A percentile compares a stretch with the other conserved stretches of the same genome.
Conservation (phyloP, 23 tunicate genomes). For the Trididemnum nubilum region DNA sequence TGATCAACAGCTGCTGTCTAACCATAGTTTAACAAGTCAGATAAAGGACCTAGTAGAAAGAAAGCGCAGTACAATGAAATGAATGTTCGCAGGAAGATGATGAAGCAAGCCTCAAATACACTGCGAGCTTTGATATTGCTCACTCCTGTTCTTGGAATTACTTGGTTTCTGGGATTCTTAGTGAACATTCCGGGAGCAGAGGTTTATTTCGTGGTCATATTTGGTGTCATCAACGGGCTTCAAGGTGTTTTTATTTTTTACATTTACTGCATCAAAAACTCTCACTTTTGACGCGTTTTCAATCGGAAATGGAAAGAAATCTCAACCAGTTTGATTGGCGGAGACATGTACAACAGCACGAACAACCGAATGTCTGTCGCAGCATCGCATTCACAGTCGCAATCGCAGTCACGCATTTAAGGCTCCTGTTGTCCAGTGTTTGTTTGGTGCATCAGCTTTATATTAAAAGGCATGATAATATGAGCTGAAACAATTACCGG, state of each 20-base stretch:
- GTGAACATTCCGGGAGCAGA: slow-evolving; percentile 67
- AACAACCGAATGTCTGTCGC: neutral
- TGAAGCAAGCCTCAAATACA: slow-evolving; percentile 20
- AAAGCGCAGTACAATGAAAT: neutral
- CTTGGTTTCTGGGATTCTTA: slow-evolving; percentile 67
- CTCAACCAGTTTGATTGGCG: neutral
- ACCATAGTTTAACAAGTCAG: neutral
- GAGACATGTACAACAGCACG: slow-evolving; percentile 5
- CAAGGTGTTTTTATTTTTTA: slow-evolving; percentile 67
- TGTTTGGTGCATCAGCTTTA: no score
- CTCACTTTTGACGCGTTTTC: slow-evolving; percentile 34
- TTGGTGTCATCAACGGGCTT: slow-evolving; percentile 59
- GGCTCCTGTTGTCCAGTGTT: no score
- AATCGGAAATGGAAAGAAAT: slow-evolving; percentile 45
- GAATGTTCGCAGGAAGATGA: neutral
- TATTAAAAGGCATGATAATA: no score
- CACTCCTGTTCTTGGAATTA: slow-evolving; percentile 60
- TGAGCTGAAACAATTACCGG: no score
- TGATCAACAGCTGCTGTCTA: slow-evolving; percentile 44
- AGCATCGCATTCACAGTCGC: neutral
- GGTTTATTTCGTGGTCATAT: slow-evolving; percentile 40
- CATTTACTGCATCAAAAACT: slow-evolving; percentile 47
- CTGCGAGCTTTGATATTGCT: slow-evolving; percentile 49
- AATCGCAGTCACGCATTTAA: no score
- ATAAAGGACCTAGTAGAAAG: neutral